Evolutionary conservation across 2,113 vertebrate species (phyloP).

Genomic region (Solea senegalensis): DNA sequence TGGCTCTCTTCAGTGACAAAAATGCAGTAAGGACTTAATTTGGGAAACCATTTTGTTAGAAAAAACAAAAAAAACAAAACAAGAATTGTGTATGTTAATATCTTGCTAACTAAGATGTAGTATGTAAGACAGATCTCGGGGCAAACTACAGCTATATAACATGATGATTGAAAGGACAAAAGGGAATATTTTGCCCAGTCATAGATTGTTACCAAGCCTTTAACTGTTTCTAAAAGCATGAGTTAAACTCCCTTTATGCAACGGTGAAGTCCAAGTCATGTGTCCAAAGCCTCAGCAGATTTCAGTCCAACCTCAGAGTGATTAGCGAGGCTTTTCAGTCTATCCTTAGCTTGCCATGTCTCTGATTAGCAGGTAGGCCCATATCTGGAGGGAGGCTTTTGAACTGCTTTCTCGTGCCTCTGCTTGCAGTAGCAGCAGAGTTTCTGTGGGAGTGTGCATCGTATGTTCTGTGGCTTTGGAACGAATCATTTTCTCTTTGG

Average conservation of each 20-base stretch:
- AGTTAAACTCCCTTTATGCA: slow-evolving; percentile 73
- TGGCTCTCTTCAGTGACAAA: too few relatives aligned
- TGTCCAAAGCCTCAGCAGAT: slow-evolving; percentile 82
- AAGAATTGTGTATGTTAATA: background rate
- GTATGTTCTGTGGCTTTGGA: slow-evolving; percentile 16
- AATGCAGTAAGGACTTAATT: background rate
- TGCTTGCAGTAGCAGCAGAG: slow-evolving; percentile 19
- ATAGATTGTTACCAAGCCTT: slow-evolving; percentile 26
- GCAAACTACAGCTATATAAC: background rate
- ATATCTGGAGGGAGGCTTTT: slow-evolving; percentile 53
- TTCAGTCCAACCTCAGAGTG: slow-evolving; percentile 82
- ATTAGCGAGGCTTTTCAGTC: slow-evolving; percentile 88
- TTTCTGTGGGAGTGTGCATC: slow-evolving; percentile 30
- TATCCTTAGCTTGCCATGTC: slow-evolving; percentile 86
- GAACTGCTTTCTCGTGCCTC: slow-evolving; percentile 44
- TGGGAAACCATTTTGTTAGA: background rate
- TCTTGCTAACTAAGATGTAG: background rate
- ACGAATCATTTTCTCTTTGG: slow-evolving; percentile 5
- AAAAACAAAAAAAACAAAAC: too few relatives aligned
- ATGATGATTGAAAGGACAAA: background rate
- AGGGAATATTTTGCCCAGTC: slow-evolving; percentile 27
- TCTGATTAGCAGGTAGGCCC: slow-evolving; percentile 81
- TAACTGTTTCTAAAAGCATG: slow-evolving; percentile 43
- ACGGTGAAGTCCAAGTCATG: slow-evolving; percentile 69
- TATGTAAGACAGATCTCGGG: background rate